Percentiles rank a stretch among this genome's conserved stretches.
These are phyloP conservation scores for Drosophila prostipennis DNA, from an alignment of 2,888 invertebrate genomes.

Conservation along the genomic window DNA sequence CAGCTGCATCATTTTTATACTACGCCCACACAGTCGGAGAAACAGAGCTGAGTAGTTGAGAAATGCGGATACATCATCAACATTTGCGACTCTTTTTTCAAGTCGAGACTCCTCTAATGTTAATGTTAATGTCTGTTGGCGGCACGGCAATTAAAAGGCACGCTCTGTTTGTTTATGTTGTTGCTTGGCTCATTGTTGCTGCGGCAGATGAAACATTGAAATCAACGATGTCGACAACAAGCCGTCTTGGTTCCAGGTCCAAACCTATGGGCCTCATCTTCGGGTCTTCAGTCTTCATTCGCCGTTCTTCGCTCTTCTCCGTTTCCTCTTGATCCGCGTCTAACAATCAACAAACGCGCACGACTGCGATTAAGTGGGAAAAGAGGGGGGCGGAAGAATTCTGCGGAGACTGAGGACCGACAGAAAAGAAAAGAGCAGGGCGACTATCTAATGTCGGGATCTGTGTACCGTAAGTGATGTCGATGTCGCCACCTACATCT, in stretches of 20 bases:
- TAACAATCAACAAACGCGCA: constrained; percentile 49
- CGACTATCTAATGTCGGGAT: constrained; percentile 69
- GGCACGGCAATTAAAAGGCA: constrained; percentile 77
- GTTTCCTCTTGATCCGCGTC: constrained; percentile 17
- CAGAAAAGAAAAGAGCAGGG: constrained; percentile 7
- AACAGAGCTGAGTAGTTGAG: constrained; percentile 18
- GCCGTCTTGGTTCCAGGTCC: constrained; percentile 34
- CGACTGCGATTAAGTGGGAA: constrained; percentile 31
- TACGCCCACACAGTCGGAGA: constrained; percentile 62
- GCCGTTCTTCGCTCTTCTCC: neutral
- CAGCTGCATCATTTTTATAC: constrained; percentile 69
- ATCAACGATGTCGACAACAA: constrained; percentile 68
- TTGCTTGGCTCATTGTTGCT: constrained; percentile 47
- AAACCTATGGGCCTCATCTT: constrained; percentile 16
- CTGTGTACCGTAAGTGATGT: constrained; percentile 62
- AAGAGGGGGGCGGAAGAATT: constrained; percentile 18
- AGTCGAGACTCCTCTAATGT: constrained; percentile 50
- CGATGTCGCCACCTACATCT: constrained; percentile 76
- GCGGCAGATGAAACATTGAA: constrained; percentile 79
- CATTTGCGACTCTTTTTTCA: constrained; percentile 9
- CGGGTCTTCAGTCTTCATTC: neutral
- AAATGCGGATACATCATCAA: constrained; percentile 27
- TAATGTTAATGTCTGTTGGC: constrained; percentile 75
- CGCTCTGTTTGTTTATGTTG: constrained; percentile 55
- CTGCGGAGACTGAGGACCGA: constrained; percentile 22